These are phyloP conservation scores for Pseudopleuronectes americanus DNA, from an alignment of 2,797 vertebrate genomes.

Conservation along the genomic window DNA sequence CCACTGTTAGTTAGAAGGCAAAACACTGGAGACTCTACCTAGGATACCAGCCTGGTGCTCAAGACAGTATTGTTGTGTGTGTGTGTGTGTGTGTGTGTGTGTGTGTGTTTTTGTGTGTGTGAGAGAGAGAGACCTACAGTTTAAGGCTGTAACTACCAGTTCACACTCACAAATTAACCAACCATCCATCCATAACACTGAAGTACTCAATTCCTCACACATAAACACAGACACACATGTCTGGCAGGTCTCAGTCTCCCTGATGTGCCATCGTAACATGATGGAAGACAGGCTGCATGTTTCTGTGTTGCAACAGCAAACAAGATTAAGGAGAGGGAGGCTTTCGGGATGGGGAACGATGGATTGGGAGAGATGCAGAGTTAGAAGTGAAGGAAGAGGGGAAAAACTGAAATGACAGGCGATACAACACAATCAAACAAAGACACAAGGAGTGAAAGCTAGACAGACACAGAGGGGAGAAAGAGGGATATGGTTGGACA, in stretches of 20 bases:
- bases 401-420: slow-evolving; percentile 23
- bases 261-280: slow-evolving; percentile 19
- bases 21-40: too few relatives aligned
- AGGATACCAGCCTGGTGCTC: too few relatives aligned
- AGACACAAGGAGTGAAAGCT: slow-evolving; percentile 1
- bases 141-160: slow-evolving; percentile 32
- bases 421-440: neutral
- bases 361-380: slow-evolving; percentile 26
- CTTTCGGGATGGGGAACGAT: slow-evolving; percentile 28
- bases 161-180: slow-evolving; percentile 1
- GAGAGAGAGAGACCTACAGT: too few relatives aligned
- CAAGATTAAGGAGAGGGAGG: slow-evolving; percentile 14
- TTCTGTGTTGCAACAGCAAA: neutral
- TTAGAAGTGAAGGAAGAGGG: slow-evolving; percentile 3
- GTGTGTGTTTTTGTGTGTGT: too few relatives aligned
- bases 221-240: slow-evolving; percentile 8
- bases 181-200: slow-evolving; percentile 1
- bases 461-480: too few relatives aligned
- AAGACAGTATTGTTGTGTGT: too few relatives aligned
- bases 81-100: too few relatives aligned
- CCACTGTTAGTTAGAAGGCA: too few relatives aligned
- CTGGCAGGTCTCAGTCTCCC: slow-evolving; percentile 54
- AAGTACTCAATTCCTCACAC: neutral
- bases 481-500: slow-evolving; percentile 16
- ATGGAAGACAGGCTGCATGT: neutral